Evolutionary conservation across 2,113 vertebrate species (phyloP).

Genomic region (Bujurquina vittata): DNA sequence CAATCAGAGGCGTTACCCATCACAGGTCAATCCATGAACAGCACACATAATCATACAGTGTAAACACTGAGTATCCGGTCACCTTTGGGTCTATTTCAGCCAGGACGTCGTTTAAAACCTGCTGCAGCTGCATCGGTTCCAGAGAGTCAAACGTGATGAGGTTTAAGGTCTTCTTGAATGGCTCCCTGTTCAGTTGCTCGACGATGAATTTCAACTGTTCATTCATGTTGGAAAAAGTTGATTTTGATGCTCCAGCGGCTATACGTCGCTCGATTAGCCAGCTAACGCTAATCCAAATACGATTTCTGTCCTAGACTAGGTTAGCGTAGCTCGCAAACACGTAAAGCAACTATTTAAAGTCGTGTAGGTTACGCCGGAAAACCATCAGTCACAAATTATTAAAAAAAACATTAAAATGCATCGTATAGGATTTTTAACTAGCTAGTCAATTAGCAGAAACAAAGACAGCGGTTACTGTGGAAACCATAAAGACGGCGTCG

Average conservation of each 20-base stretch:
- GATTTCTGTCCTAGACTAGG: background rate
- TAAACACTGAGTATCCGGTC: constrained; percentile 27
- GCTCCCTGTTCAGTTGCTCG: constrained; percentile 93
- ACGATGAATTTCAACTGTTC: constrained; percentile 95
- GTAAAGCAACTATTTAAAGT: background rate
- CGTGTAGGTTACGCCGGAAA: accelerated
- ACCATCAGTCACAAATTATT: background rate
- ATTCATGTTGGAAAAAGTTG: constrained; percentile 81
- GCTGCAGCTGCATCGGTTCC: constrained; percentile 91
- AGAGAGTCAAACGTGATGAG: constrained; percentile 96
- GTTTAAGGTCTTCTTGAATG: constrained; percentile 95
- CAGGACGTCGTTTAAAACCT: constrained; percentile 93
- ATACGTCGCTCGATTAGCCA: background rate
- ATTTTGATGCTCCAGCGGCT: background rate
- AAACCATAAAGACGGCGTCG: constrained; percentile 53
- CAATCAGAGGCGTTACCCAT: background rate
- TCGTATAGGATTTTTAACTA: background rate
- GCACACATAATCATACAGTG: background rate
- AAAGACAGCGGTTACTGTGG: constrained; percentile 16
- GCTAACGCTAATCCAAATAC: constrained; percentile 22
- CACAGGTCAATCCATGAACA: background rate
- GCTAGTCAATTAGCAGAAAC: background rate
- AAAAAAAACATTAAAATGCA: background rate
- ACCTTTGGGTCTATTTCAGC: constrained; percentile 98
- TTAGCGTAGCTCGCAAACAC: background rate